Conservation (phyloP, 2,888 invertebrate genomes). For the Cepaea hortensis region DNA sequence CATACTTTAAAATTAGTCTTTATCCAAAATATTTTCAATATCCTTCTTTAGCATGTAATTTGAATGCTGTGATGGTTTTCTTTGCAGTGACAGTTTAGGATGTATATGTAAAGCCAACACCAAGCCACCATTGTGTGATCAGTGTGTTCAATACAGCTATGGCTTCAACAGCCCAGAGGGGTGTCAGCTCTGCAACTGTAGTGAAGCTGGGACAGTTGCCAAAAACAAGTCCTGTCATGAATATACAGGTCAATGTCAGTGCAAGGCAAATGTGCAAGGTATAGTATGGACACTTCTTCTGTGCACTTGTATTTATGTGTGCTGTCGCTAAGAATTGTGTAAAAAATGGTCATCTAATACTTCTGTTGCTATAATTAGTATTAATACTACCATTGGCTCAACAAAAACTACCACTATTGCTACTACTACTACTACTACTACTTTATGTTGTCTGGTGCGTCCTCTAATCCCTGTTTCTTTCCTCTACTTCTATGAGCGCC, state of each 20-base stretch:
- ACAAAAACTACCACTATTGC: no score
- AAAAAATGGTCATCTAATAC: no score
- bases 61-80: not conserved
- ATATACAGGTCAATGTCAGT: slow-evolving; percentile 51
- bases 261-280: slow-evolving; percentile 55
- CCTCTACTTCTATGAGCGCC: no score
- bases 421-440: no score
- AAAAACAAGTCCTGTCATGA: slow-evolving; percentile 42
- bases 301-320: no score
- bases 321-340: no score
- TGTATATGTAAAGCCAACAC: slow-evolving; percentile 48
- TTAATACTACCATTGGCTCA: no score
- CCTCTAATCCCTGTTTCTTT: no score
- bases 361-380: no score
- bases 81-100: not conserved
- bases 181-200: slow-evolving; percentile 46
- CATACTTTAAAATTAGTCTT: no score
- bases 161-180: slow-evolving; percentile 23
- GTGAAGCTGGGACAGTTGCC: slow-evolving; percentile 26
- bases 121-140: slow-evolving; percentile 10
- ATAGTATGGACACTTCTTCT: not conserved
- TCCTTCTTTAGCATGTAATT: not conserved
- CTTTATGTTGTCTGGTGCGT: no score
- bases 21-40: no score
- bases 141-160: slow-evolving; percentile 31